Evolutionary conservation across 2,888 invertebrate species (phyloP), one percentile per base, ranked within the genome.

Genomic region (Osmoderma eremita): DNA sequence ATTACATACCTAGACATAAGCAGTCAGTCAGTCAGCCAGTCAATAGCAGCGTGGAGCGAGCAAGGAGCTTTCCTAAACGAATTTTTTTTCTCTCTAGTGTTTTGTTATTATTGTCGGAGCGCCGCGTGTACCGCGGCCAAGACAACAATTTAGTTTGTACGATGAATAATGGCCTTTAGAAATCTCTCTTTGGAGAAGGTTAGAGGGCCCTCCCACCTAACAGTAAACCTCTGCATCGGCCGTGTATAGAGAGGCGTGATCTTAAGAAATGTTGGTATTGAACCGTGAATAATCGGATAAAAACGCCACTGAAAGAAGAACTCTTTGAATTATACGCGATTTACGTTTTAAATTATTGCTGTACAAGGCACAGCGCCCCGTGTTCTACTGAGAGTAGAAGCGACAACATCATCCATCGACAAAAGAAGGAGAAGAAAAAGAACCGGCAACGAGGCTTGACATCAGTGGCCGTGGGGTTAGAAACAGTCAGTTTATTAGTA

Each of bases 191-290:
- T 22, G 20, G 49, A 68, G 65, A 62, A 71, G 71, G 70, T 70
- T 71, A 71, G 67, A 63, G 63, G 66, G 61, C 67, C 71, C 71
- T 67, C 71, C 69, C 65, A 69, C 65, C 30, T 70, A 70, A 70
- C 70, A 71, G 70, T 71, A 71, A 71, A 71, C 66, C 62, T 65
- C 65, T 68, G 67, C 67, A 65, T 62, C 30, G 30, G 62, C 30
- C 18, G 30, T 10, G 30, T 30, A 30, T 30, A 30, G 30, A 42
- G 49, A 51, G 62, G 61, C 51, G 50, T 58, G 42, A 49, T 39
- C 50, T 62, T 22, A 62, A 49, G 62, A 41, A 30, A 36, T 61
- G 51, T 49, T 62, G 49, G 51, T 49, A 58, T 62, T 51, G 50
- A 67, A 62, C 62, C 53, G 49, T 67, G 51, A 41, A 51, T 62